A percentile compares a stretch with the other conserved stretches of the same genome.
phyloP scores from a whole-genome alignment of 2,888 invertebrate genomes.

The Scelioninae gen. 2 region DNA sequence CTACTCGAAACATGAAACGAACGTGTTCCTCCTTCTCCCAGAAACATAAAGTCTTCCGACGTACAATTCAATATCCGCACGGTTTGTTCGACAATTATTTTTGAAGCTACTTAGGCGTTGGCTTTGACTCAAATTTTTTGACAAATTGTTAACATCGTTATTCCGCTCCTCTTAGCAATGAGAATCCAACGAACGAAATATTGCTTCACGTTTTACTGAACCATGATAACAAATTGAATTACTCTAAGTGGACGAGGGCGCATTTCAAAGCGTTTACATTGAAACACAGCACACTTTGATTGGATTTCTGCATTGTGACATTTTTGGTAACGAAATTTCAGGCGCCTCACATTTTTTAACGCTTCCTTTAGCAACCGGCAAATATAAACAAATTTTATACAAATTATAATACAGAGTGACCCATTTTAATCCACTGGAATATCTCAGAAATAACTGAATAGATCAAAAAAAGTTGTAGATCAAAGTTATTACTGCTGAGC shows the following conservation, averaged over 20 bases:
- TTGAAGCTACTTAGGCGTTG: neutral
- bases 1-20: slow-evolving; percentile 21
- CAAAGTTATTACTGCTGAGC: too few relatives aligned
- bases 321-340: neutral
- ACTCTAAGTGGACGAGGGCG: neutral
- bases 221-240: slow-evolving; percentile 10
- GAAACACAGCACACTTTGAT: neutral
- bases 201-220: slow-evolving; percentile 4
- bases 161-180: slow-evolving; percentile 16
- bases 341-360: neutral
- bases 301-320: neutral
- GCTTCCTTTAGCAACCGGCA: neutral
- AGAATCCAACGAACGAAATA: neutral
- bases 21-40: slow-evolving; percentile 1
- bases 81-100: slow-evolving; percentile 13
- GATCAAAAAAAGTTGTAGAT: too few relatives aligned
- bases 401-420: too few relatives aligned
- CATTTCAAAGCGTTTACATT: slow-evolving; percentile 5
- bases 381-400: too few relatives aligned
- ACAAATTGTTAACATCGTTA: slow-evolving; percentile 14
- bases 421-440: too few relatives aligned
- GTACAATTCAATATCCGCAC: slow-evolving; percentile 10
- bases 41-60: slow-evolving; percentile 16
- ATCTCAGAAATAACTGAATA: too few relatives aligned
- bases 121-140: slow-evolving; percentile 7